phyloP scores from a whole-genome alignment of 2,113 vertebrate species.

The Zosterops japonicus region DNA sequence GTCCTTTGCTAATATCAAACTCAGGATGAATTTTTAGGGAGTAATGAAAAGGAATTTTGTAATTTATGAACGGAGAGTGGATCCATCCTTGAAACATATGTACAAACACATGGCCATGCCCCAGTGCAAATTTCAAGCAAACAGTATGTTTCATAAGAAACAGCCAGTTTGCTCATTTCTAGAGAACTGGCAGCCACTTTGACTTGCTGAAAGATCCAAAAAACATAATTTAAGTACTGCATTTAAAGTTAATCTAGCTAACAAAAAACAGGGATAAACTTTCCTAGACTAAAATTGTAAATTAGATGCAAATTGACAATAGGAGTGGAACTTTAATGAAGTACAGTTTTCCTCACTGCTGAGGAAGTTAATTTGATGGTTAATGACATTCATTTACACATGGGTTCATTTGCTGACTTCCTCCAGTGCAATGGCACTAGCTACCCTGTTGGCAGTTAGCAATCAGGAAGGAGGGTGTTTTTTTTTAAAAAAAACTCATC shows the following conservation, averaged over 20 bases:
- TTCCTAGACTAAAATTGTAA: conserved; percentile 35
- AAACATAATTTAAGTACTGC: conserved; percentile 50
- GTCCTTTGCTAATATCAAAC: background rate
- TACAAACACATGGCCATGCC: conserved; percentile 53
- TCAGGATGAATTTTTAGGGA: background rate
- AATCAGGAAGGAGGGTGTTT: background rate
- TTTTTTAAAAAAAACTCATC: background rate
- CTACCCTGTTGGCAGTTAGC: background rate
- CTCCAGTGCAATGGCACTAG: background rate
- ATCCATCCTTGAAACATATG: conserved; percentile 40
- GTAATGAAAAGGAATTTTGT: conserved; percentile 35
- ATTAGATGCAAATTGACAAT: conserved; percentile 57
- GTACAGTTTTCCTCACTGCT: background rate
- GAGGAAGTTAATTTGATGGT: conserved; percentile 42
- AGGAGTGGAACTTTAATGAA: conserved; percentile 24
- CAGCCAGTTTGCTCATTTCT: conserved; percentile 51
- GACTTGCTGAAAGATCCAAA: conserved; percentile 63
- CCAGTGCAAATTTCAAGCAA: conserved; percentile 51
- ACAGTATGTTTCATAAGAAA: conserved; percentile 30
- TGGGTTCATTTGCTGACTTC: conserved; percentile 1
- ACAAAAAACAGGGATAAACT: conserved; percentile 60
- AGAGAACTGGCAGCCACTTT: conserved; percentile 31
- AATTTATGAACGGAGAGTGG: conserved; percentile 48
- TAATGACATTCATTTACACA: conserved; percentile 33
- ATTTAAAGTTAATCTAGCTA: conserved; percentile 65